phyloP scores from a whole-genome alignment of 2,888 invertebrate species.

The Erebia ligea region DNA sequence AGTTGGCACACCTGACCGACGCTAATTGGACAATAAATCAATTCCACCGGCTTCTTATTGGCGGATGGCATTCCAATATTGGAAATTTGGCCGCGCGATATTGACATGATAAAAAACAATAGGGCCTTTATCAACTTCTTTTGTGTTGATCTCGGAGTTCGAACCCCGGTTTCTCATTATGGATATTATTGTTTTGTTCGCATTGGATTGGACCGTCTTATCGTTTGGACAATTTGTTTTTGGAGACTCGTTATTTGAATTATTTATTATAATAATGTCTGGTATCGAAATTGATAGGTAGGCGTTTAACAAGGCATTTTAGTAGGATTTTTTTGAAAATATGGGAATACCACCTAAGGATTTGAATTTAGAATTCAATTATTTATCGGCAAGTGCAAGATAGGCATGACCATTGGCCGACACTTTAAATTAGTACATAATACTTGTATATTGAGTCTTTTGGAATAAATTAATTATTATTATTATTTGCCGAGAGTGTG shows the following conservation, averaged over 20 bases:
- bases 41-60: conserved; percentile 83
- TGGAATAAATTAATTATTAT: too few species aligned
- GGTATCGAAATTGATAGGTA: neutral
- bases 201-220: conserved; percentile 63
- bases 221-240: conserved; percentile 81
- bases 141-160: conserved; percentile 75
- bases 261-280: conserved; percentile 33
- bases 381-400: too few species aligned
- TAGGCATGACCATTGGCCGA: too few species aligned
- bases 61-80: conserved; percentile 83
- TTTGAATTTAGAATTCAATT: too few species aligned
- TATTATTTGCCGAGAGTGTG: too few species aligned
- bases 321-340: too few species aligned
- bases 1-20: conserved; percentile 84
- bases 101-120: conserved; percentile 84
- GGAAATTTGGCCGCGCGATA: conserved; percentile 83
- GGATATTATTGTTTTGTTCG: conserved; percentile 75
- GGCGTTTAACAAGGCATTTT: too few species aligned
- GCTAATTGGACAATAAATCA: conserved; percentile 84
- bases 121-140: conserved; percentile 79
- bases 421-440: too few species aligned
- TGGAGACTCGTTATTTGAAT: conserved; percentile 74
- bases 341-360: too few species aligned
- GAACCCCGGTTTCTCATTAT: conserved; percentile 76
- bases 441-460: too few species aligned